phyloP scores from a whole-genome alignment of 2,888 invertebrate species.

The Tipula helvola region DNA sequence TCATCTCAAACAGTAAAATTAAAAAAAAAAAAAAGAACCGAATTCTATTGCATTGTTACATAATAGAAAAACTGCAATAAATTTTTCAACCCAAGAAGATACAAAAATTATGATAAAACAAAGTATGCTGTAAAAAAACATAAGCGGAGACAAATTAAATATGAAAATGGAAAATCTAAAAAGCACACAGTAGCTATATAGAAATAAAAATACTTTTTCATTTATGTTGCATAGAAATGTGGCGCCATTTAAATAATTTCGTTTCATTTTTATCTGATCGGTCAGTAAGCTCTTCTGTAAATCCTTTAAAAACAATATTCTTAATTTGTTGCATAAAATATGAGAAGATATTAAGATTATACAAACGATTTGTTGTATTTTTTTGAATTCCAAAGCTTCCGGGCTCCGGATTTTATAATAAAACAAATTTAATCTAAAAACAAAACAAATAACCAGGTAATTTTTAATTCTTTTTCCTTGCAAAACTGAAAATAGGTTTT shows the following conservation, averaged over 20 bases:
- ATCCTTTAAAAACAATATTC: no score
- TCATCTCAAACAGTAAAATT: not conserved
- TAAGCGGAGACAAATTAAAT: not conserved
- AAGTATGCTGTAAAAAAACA: not conserved
- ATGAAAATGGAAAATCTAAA: not conserved
- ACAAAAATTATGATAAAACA: not conserved
- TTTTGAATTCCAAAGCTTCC: no score
- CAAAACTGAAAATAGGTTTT: no score
- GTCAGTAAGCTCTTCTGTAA: not conserved
- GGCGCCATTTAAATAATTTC: not conserved
- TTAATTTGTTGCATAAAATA: no score
- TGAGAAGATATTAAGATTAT: no score
- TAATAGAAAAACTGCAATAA: not conserved
- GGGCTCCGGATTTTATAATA: no score
- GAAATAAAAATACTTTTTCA: not conserved
- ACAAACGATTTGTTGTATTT: no score
- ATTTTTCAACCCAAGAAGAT: not conserved
- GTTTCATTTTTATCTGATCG: not conserved
- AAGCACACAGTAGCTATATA: not conserved
- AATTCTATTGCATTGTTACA: not conserved
- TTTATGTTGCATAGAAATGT: not conserved
- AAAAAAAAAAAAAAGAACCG: not conserved
- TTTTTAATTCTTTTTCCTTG: no score
- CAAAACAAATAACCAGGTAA: no score
- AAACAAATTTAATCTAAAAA: no score